These are phyloP conservation scores for Altica lythri DNA, from an alignment of 2,888 invertebrate genomes.

Conservation along the genomic window DNA sequence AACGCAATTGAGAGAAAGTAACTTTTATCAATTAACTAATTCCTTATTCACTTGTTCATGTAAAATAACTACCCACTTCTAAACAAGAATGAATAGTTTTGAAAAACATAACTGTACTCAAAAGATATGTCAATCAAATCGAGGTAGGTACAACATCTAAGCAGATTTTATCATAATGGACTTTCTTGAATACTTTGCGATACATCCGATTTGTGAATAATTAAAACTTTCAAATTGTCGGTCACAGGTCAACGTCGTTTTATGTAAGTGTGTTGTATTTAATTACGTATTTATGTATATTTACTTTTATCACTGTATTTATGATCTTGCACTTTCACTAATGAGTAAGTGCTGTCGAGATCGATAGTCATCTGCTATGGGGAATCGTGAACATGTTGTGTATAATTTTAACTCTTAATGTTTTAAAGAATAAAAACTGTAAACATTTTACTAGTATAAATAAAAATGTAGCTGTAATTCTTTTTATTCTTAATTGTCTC, in stretches of 20 bases:
- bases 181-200: slow-evolving; percentile 4
- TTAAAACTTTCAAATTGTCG: slow-evolving; percentile 17
- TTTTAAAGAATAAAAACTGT: no score
- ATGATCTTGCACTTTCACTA: slow-evolving; percentile 15
- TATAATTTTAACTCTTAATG: no score
- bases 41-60: slow-evolving; percentile 12
- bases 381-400: neutral
- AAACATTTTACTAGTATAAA: no score
- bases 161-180: slow-evolving; percentile 3
- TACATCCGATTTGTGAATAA: slow-evolving; percentile 4
- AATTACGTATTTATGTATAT: slow-evolving; percentile 5
- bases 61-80: slow-evolving; percentile 10
- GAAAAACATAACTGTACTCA: neutral
- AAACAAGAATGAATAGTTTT: neutral
- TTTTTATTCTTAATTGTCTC: no score
- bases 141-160: neutral
- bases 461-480: no score
- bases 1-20: slow-evolving; percentile 4
- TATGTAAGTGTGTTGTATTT: slow-evolving; percentile 13
- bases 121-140: neutral
- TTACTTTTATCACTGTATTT: slow-evolving; percentile 12
- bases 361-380: neutral
- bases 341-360: neutral
- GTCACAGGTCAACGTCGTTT: slow-evolving; percentile 12
- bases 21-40: slow-evolving; percentile 16